phyloP scores from a whole-genome alignment of 2,888 invertebrate genomes.

The Phengaris arion region DNA sequence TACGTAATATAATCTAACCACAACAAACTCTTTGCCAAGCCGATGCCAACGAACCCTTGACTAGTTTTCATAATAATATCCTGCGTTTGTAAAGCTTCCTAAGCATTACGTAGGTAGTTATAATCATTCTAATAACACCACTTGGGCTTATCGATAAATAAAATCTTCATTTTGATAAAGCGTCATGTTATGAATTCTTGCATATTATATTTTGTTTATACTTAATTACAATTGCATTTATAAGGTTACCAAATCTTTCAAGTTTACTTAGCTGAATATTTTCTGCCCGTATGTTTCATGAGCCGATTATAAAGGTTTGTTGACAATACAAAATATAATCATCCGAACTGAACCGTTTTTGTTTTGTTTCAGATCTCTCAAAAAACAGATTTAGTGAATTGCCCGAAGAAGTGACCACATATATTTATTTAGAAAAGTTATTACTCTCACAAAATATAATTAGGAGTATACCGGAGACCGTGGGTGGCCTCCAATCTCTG shows the following conservation, averaged over 20 bases:
- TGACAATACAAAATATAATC: background rate
- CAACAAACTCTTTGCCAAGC: conserved; percentile 44
- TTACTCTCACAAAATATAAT: conserved; percentile 95
- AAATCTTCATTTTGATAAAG: background rate
- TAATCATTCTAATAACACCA: background rate
- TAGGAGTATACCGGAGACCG: conserved; percentile 90
- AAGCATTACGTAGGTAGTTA: conserved; percentile 24
- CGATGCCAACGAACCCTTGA: conserved; percentile 58
- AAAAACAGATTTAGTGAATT: conserved; percentile 89
- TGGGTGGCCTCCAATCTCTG: conserved; percentile 90
- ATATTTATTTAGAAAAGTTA: conserved; percentile 92
- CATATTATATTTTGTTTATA: background rate
- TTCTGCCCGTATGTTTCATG: too few species aligned
- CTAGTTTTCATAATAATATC: conserved; percentile 51
- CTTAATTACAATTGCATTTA: too few species aligned
- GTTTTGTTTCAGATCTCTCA: conserved; percentile 73
- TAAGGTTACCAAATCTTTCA: too few species aligned
- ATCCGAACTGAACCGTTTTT: background rate
- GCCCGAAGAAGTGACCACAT: conserved; percentile 93
- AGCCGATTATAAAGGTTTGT: background rate
- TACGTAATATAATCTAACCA: conserved; percentile 46
- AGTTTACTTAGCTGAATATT: too few species aligned
- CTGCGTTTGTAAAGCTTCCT: conserved; percentile 36
- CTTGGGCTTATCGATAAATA: too few species aligned
- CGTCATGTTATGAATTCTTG: background rate